These are phyloP conservation scores for Leucoma salicis DNA, from an alignment of 2,888 invertebrate species.

Conservation along the genomic window DNA sequence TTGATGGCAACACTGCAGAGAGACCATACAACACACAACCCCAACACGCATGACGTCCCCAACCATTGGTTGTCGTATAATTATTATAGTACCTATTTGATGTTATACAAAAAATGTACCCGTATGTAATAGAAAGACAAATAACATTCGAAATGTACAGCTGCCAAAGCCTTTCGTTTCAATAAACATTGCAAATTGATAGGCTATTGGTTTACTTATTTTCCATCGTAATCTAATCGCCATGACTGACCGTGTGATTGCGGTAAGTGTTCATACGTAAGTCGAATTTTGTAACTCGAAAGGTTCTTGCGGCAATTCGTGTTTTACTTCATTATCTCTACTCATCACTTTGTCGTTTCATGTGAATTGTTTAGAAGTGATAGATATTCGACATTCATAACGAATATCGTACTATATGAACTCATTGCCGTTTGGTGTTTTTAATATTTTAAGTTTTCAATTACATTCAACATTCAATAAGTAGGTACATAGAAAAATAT, in stretches of 20 bases:
- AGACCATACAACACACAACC: no score
- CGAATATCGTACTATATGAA: no score
- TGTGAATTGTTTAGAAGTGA: slow-evolving; percentile 22
- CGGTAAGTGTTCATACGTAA: slow-evolving; percentile 50
- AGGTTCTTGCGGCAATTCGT: slow-evolving; percentile 20
- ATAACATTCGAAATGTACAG: slow-evolving; percentile 34
- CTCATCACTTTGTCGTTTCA: slow-evolving; percentile 29
- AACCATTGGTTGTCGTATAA: slow-evolving; percentile 63
- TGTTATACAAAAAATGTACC: slow-evolving; percentile 31
- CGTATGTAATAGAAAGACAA: slow-evolving; percentile 26
- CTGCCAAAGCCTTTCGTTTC: slow-evolving; percentile 2
- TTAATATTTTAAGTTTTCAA: no score
- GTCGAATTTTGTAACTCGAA: slow-evolving; percentile 39
- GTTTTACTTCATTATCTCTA: slow-evolving; percentile 20
- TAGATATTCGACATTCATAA: slow-evolving; percentile 22
- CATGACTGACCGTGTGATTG: slow-evolving; percentile 68
- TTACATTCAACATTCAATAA: no score
- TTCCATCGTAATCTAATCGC: not conserved
- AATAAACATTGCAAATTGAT: slow-evolving; percentile 8
- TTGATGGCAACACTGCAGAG: no score
- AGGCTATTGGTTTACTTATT: no score
- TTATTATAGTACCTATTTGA: slow-evolving; percentile 37
- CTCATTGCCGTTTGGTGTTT: no score
- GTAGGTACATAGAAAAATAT: no score
- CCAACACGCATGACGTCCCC: no score